Evolutionary conservation across 2,113 vertebrate genomes (phyloP), one percentile per base, ranked within the genome.

Genomic region (Zingel zingel): DNA sequence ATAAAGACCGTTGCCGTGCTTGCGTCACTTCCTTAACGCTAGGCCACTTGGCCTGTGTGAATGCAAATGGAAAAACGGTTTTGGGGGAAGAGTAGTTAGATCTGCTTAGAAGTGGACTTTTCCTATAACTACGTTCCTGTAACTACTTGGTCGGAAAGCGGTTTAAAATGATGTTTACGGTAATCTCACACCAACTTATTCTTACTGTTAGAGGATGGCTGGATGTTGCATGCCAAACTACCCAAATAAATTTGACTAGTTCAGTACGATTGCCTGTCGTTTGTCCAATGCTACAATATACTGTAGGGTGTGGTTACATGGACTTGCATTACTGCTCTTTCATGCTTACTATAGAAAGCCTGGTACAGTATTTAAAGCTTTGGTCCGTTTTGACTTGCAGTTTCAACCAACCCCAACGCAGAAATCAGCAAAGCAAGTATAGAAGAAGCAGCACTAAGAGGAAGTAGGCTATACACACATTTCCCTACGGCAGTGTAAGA

Each of bases 401-500:
- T 65, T 50, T 43, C n/a, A 48, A 62, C 1, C 30, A 23, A 16
- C 23, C 77, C 27, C 1, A 21, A 1, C 0, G 19, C 18, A 66
- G 2, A 19, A n/a, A 73, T 30, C 25, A 58, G 39, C 36, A 23
- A 70, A 58, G 48, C 48, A 64, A 59, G 76, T 23, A 33, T 3
- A 77, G 39, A 74, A 69, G 63, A 61, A 30, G 0, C 2, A 21
- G 33, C 13, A 57, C 11, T 36, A 53, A 70, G 13, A 78, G 79
- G 87, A 87, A 89, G 80, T 68, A 10, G 39, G 39, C 39, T 43
- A 18, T 6, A 47, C 8, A 14, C 45, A 83, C 27, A 76, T 39
- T 75, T 58, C 57, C 23, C 51, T 61, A 2, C 2, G 0, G 30
- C 16, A 62, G 27, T 3, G 15, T 13, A 15, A 81, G 48, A 15